phyloP scores from a whole-genome alignment of 2,797 vertebrate species.

The Argya squamiceps region DNA sequence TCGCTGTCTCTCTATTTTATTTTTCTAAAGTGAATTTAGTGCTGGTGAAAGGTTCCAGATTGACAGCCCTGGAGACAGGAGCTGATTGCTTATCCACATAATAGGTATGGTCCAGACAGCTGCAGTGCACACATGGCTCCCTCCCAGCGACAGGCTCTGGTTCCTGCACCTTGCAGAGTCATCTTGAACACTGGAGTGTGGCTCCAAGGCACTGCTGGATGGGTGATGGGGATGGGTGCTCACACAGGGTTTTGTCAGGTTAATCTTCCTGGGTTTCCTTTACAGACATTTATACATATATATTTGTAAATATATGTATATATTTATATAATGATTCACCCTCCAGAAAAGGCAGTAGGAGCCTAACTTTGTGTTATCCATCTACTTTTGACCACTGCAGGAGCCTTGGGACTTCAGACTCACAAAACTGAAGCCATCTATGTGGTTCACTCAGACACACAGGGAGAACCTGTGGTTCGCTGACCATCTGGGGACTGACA shows the following conservation, averaged over 20 bases:
- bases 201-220: background rate
- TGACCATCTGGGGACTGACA: background rate
- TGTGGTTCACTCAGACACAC: background rate
- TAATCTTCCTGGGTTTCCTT: background rate
- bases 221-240: background rate
- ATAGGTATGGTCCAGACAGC: constrained; percentile 28
- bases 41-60: constrained; percentile 67
- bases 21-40: constrained; percentile 63
- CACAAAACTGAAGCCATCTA: background rate
- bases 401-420: background rate
- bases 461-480: background rate
- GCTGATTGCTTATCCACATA: constrained; percentile 52
- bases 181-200: background rate
- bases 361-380: background rate
- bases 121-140: background rate
- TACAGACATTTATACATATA: background rate
- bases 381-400: background rate
- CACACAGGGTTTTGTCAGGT: background rate
- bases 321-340: background rate
- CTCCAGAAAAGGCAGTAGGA: background rate
- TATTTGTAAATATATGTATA: too few relatives aligned
- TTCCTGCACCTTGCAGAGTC: background rate
- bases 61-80: constrained; percentile 53
- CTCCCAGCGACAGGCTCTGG: background rate
- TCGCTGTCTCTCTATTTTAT: constrained; percentile 57